Conservation (phyloP, 2,888 invertebrate genomes). For the Aplocera efformata region DNA sequence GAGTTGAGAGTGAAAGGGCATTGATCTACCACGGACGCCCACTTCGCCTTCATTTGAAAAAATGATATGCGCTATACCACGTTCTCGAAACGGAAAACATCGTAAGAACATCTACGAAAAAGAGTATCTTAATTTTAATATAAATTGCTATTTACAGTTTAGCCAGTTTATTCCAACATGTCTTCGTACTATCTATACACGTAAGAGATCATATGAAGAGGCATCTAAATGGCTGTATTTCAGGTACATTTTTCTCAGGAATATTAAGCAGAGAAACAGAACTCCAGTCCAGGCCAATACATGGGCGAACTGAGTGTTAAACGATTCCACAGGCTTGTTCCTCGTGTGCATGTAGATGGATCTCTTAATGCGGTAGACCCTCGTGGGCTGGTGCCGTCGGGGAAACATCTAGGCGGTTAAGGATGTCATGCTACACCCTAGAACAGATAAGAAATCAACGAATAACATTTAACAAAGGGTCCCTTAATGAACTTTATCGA, state of each 20-base stretch:
- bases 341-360: slow-evolving; percentile 12
- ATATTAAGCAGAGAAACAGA: slow-evolving; percentile 6
- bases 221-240: slow-evolving; percentile 6
- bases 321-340: neutral
- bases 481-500: no score
- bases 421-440: neutral
- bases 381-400: slow-evolving; percentile 4
- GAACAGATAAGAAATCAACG: no score
- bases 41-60: no score
- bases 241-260: slow-evolving; percentile 8
- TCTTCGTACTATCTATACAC: neutral
- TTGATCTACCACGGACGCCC: no score
- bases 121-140: no score
- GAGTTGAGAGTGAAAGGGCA: no score
- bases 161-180: slow-evolving; percentile 11
- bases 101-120: no score
- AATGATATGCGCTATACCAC: no score
- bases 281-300: slow-evolving; percentile 8
- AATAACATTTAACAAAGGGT: no score
- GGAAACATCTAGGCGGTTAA: slow-evolving; percentile 7
- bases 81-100: no score
- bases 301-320: slow-evolving; percentile 8
- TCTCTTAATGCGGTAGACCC: slow-evolving; percentile 10
- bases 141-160: neutral
- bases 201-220: neutral